A percentile compares a stretch with the other conserved stretches of the same genome.
Conservation (phyloP, 1,140 invertebrate species). For the Hirudo medicinalis region DNA sequence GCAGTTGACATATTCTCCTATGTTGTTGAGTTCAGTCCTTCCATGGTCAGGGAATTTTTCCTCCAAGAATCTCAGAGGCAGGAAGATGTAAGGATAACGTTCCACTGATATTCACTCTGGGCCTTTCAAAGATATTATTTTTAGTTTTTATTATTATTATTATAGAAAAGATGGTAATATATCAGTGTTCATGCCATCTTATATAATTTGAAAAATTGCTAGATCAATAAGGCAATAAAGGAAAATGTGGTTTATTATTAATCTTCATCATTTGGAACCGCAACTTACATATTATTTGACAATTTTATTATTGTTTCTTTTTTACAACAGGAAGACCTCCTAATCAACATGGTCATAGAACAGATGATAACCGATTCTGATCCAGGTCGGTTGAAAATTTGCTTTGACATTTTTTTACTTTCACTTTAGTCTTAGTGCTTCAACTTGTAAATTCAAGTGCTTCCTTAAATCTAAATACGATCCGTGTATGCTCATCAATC, state of each 20-base stretch:
- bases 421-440: no score
- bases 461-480: no score
- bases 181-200: no score
- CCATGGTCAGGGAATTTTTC: constrained; percentile 90
- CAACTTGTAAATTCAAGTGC: no score
- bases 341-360: constrained; percentile 92
- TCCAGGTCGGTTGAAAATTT: constrained; percentile 36
- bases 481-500: no score
- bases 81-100: constrained; percentile 58
- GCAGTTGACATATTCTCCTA: constrained; percentile 92
- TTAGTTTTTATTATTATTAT: no score
- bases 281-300: background rate
- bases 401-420: background rate
- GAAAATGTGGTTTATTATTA: no score
- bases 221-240: no score
- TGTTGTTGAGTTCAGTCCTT: constrained; percentile 94
- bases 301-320: constrained; percentile 20
- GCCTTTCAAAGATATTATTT: no score
- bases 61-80: constrained; percentile 70
- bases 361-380: constrained; percentile 64
- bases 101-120: no score
- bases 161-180: no score
- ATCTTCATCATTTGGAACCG: background rate
- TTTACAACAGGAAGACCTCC: constrained; percentile 55
- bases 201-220: no score